Percentiles rank a stretch among this genome's conserved stretches.
Evolutionary conservation across 2,113 vertebrate genomes (phyloP).

Genomic region (Eulemur rufifrons): DNA sequence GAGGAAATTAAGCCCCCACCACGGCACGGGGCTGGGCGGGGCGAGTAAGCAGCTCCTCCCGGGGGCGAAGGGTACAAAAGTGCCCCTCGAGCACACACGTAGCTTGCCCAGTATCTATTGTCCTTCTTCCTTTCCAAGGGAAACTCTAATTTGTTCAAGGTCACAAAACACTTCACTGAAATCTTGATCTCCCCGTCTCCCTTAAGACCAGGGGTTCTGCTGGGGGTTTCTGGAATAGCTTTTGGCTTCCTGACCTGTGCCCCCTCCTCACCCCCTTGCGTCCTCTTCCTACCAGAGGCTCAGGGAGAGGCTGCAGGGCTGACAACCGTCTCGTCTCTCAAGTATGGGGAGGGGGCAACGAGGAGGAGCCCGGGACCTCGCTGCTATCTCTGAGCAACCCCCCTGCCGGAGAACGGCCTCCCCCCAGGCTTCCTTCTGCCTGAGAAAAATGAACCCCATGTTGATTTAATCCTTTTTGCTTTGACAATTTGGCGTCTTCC

Average conservation of each 20-base stretch:
- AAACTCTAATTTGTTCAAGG: not conserved
- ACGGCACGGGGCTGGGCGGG: accelerated
- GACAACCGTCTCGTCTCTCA: not conserved
- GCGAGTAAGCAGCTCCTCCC: not conserved
- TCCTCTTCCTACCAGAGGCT: not conserved
- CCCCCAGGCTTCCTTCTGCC: not conserved
- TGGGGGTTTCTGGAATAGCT: not conserved
- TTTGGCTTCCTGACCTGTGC: not conserved
- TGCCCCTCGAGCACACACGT: accelerated
- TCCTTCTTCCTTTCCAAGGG: not conserved
- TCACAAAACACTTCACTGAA: not conserved
- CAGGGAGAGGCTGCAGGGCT: not conserved
- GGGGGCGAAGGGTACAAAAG: not conserved
- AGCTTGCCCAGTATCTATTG: accelerated
- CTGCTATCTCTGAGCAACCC: not conserved
- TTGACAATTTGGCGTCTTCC: not conserved
- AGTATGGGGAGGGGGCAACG: too few relatives aligned
- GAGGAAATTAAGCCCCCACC: accelerated
- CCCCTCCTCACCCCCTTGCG: not conserved
- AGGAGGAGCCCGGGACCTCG: not conserved
- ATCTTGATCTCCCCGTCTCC: not conserved
- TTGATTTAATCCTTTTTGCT: not conserved
- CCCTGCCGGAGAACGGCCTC: not conserved
- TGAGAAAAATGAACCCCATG: not conserved
- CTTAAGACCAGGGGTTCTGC: not conserved